These are phyloP conservation scores for Peromyscus attwateri DNA, from an alignment of 2,797 vertebrate species.

Conservation along the genomic window DNA sequence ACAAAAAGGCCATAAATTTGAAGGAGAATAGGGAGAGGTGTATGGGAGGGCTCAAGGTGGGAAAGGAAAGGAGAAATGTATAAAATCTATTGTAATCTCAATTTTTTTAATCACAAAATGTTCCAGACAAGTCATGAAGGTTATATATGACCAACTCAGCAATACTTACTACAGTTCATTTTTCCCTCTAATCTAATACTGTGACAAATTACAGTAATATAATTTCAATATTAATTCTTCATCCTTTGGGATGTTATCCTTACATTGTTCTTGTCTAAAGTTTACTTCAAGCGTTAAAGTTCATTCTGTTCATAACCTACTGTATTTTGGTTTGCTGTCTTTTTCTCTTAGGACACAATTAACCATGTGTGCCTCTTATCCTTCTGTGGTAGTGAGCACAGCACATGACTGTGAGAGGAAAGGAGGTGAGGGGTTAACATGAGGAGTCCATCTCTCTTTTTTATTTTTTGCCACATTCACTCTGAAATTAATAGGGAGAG, in stretches of 20 bases:
- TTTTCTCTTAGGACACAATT: background rate
- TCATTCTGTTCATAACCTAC: background rate
- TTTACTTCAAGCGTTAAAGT: constrained; percentile 6
- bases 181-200: background rate
- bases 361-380: background rate
- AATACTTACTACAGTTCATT: background rate
- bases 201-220: background rate
- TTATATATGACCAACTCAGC: background rate
- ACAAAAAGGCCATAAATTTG: background rate
- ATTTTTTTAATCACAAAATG: background rate
- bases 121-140: background rate
- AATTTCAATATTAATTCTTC: background rate
- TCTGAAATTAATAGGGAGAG: background rate
- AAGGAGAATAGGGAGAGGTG: background rate
- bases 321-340: background rate
- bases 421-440: background rate
- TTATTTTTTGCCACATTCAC: background rate
- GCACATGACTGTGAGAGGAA: background rate
- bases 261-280: background rate
- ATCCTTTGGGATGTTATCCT: background rate
- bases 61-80: background rate
- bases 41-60: background rate
- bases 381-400: background rate
- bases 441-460: background rate
- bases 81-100: background rate